Percentiles rank a stretch among this genome's conserved stretches.
Evolutionary conservation across 2,113 vertebrate genomes (phyloP).

Genomic region (Sebastes schlegelii): DNA sequence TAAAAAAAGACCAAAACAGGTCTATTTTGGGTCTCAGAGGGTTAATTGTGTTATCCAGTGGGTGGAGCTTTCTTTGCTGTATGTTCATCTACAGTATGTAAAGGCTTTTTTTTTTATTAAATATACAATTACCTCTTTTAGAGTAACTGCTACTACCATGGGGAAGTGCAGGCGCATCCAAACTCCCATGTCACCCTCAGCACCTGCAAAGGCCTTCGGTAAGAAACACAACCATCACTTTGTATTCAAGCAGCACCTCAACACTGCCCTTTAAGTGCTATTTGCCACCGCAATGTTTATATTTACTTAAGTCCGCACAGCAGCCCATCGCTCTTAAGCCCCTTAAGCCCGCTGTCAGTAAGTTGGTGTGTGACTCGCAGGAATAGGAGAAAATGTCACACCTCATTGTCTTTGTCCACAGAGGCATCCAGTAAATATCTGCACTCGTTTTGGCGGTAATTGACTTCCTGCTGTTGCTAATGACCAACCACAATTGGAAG

Average conservation of each 20-base stretch:
- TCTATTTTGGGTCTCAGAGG: too few species aligned
- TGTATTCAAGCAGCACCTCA: conserved; percentile 45
- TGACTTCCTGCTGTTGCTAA: conserved; percentile 62
- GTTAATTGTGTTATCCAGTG: conserved; percentile 1
- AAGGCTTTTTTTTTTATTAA: neutral
- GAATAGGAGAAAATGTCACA: conserved; percentile 66
- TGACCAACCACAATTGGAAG: conserved; percentile 32
- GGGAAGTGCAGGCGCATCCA: conserved; percentile 75
- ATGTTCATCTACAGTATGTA: neutral
- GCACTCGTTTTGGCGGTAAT: conserved; percentile 48
- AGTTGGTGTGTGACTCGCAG: conserved; percentile 45
- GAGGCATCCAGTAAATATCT: conserved; percentile 52
- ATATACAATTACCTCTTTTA: conserved; percentile 55
- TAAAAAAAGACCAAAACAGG: too few species aligned
- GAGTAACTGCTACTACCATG: conserved; percentile 87
- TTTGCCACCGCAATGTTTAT: conserved; percentile 62
- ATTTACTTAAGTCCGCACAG: conserved; percentile 63
- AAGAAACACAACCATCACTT: conserved; percentile 59
- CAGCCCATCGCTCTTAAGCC: conserved; percentile 57
- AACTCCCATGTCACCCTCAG: conserved; percentile 84
- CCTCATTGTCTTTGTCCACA: conserved; percentile 60
- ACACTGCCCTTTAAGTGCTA: conserved; percentile 58
- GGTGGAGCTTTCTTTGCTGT: neutral
- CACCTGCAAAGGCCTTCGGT: conserved; percentile 84
- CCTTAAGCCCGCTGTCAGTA: conserved; percentile 58